Evolutionary conservation across 92 coral and sea anemone genomes (phyloP).

Genomic region (Porites divaricata): DNA sequence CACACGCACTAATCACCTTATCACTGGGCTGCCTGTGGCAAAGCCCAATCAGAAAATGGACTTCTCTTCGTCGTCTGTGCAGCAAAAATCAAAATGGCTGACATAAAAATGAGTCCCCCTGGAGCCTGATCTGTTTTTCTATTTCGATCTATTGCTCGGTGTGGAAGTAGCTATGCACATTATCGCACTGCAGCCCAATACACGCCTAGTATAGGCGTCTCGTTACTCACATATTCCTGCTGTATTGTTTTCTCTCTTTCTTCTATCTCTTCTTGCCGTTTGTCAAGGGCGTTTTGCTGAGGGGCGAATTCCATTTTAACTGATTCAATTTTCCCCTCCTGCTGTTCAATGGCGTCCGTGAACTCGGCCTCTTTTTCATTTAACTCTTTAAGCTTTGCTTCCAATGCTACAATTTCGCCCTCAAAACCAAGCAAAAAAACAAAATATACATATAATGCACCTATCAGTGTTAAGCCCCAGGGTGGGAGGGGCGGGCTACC

Average conservation of each 20-base stretch:
- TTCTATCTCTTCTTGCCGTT: conserved; percentile 66
- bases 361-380: conserved; percentile 48
- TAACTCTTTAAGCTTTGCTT: conserved; percentile 67
- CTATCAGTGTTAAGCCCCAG: no score
- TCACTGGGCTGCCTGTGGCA: no score
- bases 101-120: no score
- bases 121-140: no score
- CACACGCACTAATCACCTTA: no score
- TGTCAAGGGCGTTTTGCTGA: conserved; percentile 63
- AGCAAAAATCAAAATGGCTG: no score
- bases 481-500: no score
- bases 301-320: conserved; percentile 66
- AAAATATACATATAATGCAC: neutral
- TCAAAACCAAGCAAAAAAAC: conserved; percentile 7
- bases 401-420: conserved; percentile 76
- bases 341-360: conserved; percentile 53
- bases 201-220: neutral
- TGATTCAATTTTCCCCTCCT: conserved; percentile 71
- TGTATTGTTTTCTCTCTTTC: conserved; percentile 49
- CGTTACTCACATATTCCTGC: conserved; percentile 64
- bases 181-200: no score
- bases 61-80: no score
- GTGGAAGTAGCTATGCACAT: no score
- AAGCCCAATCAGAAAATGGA: no score
- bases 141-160: no score